Evolutionary conservation across 1,140 invertebrate species (phyloP).

Genomic region (Rhynchophorus ferrugineus): DNA sequence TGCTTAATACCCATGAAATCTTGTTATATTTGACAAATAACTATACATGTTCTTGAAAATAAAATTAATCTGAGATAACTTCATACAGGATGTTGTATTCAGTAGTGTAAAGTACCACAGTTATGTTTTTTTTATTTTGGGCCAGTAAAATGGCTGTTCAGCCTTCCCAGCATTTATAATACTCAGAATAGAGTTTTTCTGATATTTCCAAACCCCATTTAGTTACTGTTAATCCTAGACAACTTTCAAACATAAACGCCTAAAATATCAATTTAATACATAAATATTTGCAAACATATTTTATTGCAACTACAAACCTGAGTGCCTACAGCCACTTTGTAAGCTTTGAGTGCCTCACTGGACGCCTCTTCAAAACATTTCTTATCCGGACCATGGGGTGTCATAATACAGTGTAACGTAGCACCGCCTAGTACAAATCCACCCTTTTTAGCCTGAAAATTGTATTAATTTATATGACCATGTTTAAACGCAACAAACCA

Average conservation of each 20-base stretch:
- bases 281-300: not conserved
- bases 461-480: too few species aligned
- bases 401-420: conserved; percentile 92
- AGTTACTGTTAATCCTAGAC: conserved; percentile 80
- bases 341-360: conserved; percentile 61
- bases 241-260: conserved; percentile 98
- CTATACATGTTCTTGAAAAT: not conserved
- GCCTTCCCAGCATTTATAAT: conserved; percentile 88
- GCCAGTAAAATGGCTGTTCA: conserved; percentile 70
- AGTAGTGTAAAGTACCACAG: not conserved
- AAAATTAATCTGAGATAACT: not conserved
- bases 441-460: conserved; percentile 61
- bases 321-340: conserved; percentile 84
- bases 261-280: conserved; percentile 42
- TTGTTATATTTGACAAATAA: not conserved
- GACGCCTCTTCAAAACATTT: conserved; percentile 83
- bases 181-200: conserved; percentile 76
- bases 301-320: conserved; percentile 56
- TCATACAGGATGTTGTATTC: too few species aligned
- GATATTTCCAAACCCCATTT: conserved; percentile 82
- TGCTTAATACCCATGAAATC: too few species aligned
- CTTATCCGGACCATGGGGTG: conserved; percentile 91
- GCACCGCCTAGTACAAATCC: conserved; percentile 86
- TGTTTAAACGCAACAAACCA: too few species aligned
- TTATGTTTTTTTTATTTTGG: conserved; percentile 14